Percentiles rank a stretch among this genome's conserved stretches.
These are phyloP conservation scores for Liolophura sinensis DNA, from an alignment of 1,140 invertebrate genomes.

Conservation along the genomic window DNA sequence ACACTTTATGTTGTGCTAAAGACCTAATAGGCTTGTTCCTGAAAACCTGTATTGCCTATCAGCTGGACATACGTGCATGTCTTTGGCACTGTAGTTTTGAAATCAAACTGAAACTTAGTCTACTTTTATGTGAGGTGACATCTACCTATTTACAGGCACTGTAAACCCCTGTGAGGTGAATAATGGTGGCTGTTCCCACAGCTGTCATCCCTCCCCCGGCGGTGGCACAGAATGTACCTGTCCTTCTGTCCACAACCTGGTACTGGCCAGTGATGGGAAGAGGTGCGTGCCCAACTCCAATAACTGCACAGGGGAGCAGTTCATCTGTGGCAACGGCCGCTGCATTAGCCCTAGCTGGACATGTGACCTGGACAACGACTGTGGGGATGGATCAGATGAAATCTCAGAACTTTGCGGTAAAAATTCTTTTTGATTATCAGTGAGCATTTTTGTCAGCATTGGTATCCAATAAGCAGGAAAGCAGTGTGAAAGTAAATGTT, in stretches of 20 bases:
- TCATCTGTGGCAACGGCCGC: constrained; percentile 90
- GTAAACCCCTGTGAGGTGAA: constrained; percentile 86
- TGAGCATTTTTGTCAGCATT: constrained; percentile 3
- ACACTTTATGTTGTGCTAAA: too few relatives aligned
- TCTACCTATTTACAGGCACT: constrained; percentile 48
- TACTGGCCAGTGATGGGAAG: constrained; percentile 35
- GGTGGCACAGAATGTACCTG: constrained; percentile 63
- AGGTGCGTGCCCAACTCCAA: constrained; percentile 58
- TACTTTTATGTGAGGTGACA: too few relatives aligned
- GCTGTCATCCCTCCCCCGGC: constrained; percentile 87
- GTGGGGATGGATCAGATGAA: constrained; percentile 93
- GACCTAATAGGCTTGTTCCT: too few relatives aligned
- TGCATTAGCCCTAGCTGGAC: constrained; percentile 96
- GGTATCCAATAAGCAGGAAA: background rate
- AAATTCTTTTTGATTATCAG: too few relatives aligned
- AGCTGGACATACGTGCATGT: too few relatives aligned
- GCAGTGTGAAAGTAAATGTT: too few relatives aligned
- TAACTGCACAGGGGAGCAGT: constrained; percentile 85
- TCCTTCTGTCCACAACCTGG: constrained; percentile 21
- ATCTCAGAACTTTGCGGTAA: constrained; percentile 92
- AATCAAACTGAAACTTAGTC: too few relatives aligned
- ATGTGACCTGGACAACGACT: constrained; percentile 90
- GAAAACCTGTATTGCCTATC: too few relatives aligned
- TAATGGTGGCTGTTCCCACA: constrained; percentile 95
- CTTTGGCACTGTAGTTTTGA: too few relatives aligned